phyloP scores from a whole-genome alignment of 2,888 invertebrate genomes.

The Serrognathus titanus region DNA sequence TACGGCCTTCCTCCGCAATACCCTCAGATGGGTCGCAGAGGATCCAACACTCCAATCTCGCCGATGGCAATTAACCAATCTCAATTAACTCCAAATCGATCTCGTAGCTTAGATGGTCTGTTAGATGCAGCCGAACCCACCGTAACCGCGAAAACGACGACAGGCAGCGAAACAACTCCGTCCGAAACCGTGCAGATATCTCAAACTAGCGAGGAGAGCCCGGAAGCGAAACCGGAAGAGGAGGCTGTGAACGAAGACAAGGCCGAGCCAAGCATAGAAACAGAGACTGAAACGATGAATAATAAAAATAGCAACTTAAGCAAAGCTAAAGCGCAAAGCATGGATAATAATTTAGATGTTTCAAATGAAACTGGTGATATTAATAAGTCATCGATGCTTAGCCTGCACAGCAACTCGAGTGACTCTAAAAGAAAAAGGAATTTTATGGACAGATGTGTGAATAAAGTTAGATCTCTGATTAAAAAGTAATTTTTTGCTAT shows the following conservation, averaged over 20 bases:
- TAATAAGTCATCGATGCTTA: constrained; percentile 55
- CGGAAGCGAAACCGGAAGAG: constrained; percentile 43
- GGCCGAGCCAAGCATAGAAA: constrained; percentile 1
- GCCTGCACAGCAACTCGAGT: constrained; percentile 55
- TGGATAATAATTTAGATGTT: constrained; percentile 32
- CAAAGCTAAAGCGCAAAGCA: constrained; percentile 21
- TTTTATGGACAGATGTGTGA: constrained; percentile 82
- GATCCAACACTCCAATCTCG: constrained; percentile 47
- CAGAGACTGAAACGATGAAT: constrained; percentile 20
- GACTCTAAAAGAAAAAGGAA: constrained; percentile 69
- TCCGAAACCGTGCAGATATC: constrained; percentile 35
- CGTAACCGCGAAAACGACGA: constrained; percentile 26
- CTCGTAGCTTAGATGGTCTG: constrained; percentile 63
- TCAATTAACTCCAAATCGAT: constrained; percentile 49
- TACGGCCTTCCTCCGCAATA: constrained; percentile 45
- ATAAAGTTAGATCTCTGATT: constrained; percentile 76
- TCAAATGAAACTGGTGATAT: constrained; percentile 32
- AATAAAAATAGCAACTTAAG: constrained; percentile 28
- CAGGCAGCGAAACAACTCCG: constrained; percentile 34
- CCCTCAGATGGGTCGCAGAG: constrained; percentile 44
- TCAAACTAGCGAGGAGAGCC: constrained; percentile 44
- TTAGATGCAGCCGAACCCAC: constrained; percentile 47
- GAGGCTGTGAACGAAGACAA: constrained; percentile 1
- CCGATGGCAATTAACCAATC: constrained; percentile 33
- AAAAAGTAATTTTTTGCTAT: constrained; percentile 33